Conservation (phyloP, 2,797 vertebrate genomes). For the Brotula barbata region DNA sequence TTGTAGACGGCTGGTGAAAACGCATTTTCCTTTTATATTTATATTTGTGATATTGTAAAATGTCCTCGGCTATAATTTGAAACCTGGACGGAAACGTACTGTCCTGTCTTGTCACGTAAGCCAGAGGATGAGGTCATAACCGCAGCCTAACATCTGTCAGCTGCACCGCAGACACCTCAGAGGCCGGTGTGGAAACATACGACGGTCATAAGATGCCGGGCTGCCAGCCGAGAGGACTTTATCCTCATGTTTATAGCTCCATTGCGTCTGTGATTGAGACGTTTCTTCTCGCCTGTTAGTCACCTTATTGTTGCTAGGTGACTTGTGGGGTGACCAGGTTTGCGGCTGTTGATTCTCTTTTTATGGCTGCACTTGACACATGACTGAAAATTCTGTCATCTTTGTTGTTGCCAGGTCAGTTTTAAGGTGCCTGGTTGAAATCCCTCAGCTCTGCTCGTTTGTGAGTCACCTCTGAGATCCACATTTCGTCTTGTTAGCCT, state of each 20-base stretch:
- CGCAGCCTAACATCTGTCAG: constrained; percentile 27
- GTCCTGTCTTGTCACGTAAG: constrained; percentile 10
- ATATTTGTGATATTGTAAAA: no score
- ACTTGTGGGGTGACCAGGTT: constrained; percentile 27
- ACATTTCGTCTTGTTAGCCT: constrained; percentile 42
- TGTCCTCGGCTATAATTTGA: no score
- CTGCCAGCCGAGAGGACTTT: constrained; percentile 39
- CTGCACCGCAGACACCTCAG: constrained; percentile 14
- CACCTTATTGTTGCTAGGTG: constrained; percentile 14
- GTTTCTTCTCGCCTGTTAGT: neutral
- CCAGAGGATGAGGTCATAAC: constrained; percentile 46
- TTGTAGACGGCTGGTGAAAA: no score
- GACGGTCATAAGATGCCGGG: constrained; percentile 13
- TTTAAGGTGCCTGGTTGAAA: constrained; percentile 34
- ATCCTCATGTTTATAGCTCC: constrained; percentile 29
- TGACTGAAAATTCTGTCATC: constrained; percentile 38
- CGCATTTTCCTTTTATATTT: no score
- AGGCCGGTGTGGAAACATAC: neutral
- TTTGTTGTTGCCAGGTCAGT: constrained; percentile 34
- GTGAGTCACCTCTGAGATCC: constrained; percentile 49
- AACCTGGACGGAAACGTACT: neutral
- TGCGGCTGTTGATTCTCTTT: constrained; percentile 25
- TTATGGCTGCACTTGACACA: constrained; percentile 49
- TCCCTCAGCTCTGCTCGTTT: constrained; percentile 9
- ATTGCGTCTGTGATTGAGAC: constrained; percentile 34